Evolutionary conservation across 1,140 invertebrate genomes (phyloP).

Genomic region (Caligus rogercresseyi): DNA sequence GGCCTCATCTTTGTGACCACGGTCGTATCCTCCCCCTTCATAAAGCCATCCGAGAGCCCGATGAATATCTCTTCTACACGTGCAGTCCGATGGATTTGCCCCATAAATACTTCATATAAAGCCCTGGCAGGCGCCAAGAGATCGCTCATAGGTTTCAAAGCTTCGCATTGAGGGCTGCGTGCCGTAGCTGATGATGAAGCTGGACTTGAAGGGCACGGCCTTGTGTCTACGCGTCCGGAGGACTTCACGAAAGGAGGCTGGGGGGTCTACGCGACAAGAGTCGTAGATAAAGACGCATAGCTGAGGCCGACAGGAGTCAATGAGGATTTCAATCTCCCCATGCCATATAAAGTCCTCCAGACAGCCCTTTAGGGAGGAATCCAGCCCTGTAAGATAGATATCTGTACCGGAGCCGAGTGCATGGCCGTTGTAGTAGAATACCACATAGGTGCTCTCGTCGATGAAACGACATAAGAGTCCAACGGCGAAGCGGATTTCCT

Average conservation of each 20-base stretch:
- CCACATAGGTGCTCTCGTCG: slow-evolving; percentile 13
- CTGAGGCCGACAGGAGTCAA: background rate
- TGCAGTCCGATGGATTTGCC: background rate
- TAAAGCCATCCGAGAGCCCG: slow-evolving; percentile 3
- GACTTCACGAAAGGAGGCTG: background rate
- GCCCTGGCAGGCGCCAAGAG: background rate
- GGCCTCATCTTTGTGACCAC: slow-evolving; percentile 8
- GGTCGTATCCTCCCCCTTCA: background rate
- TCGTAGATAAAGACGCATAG: slow-evolving; percentile 16
- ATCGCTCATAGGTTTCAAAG: slow-evolving; percentile 4
- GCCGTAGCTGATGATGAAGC: slow-evolving; percentile 14
- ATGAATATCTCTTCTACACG: background rate
- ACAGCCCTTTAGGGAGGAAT: background rate
- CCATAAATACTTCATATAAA: slow-evolving; percentile 16
- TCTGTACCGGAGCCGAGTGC: slow-evolving; percentile 9
- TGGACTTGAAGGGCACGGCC: background rate
- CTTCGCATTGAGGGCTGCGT: slow-evolving; percentile 2
- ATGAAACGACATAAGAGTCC: slow-evolving; percentile 15
- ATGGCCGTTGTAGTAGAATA: slow-evolving; percentile 19
- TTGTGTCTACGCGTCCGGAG: background rate
- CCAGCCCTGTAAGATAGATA: slow-evolving; percentile 1
- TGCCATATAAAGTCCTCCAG: slow-evolving; percentile 6
- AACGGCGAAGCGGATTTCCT: slow-evolving; percentile 9
- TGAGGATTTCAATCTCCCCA: background rate
- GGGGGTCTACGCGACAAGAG: slow-evolving; percentile 14